Evolutionary conservation across 2,888 invertebrate genomes (phyloP).

Genomic region (Leucoptera coffeella): DNA sequence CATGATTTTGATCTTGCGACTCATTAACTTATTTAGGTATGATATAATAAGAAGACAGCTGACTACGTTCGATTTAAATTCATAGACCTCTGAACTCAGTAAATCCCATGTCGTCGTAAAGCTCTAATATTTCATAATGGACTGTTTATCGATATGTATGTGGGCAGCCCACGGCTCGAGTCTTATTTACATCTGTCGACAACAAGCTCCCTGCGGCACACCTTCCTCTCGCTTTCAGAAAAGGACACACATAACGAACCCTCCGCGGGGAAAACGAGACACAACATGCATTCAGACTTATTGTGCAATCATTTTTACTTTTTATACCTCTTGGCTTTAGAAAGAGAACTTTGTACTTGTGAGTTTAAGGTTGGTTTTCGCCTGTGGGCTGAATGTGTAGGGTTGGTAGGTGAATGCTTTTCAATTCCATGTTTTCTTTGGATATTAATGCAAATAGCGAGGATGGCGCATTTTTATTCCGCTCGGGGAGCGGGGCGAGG

Average conservation of each 20-base stretch:
- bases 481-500: too few relatives aligned
- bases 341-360: slow-evolving; percentile 7
- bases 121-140: too few relatives aligned
- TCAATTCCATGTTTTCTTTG: slow-evolving; percentile 53
- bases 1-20: too few relatives aligned
- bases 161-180: too few relatives aligned
- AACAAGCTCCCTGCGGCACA: too few relatives aligned
- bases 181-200: too few relatives aligned
- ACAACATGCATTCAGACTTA: slow-evolving; percentile 24
- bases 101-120: too few relatives aligned
- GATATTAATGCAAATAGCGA: slow-evolving; percentile 54
- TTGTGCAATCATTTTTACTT: slow-evolving; percentile 26
- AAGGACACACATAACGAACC: slow-evolving; percentile 12
- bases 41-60: too few relatives aligned
- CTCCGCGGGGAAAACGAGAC: slow-evolving; percentile 13
- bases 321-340: slow-evolving; percentile 7
- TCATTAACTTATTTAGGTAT: too few relatives aligned
- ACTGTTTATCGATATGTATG: too few relatives aligned
- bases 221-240: slow-evolving; percentile 37
- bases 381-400: slow-evolving; percentile 6
- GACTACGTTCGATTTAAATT: too few relatives aligned
- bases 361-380: slow-evolving; percentile 11
- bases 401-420: slow-evolving; percentile 21
- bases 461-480: slow-evolving; percentile 47
- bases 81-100: too few relatives aligned